Evolutionary conservation across 2,797 vertebrate genomes (phyloP).

Genomic region (Hyperoplus immaculatus): DNA sequence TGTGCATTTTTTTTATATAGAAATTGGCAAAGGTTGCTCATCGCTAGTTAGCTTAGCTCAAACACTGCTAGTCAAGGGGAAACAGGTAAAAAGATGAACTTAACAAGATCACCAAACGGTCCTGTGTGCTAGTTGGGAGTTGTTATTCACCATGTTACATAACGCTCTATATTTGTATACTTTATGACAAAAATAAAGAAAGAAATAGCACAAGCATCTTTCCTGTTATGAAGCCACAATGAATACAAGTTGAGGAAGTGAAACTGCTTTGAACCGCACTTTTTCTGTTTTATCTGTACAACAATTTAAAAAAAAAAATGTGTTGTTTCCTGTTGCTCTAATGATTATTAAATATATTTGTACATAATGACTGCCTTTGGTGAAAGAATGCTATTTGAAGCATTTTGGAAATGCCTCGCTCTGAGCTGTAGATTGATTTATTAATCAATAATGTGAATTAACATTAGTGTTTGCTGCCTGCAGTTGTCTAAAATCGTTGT

Average conservation of each 20-base stretch:
- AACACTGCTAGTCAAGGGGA: too few species aligned
- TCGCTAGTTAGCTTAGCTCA: too few species aligned
- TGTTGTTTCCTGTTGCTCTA: background rate
- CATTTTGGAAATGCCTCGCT: background rate
- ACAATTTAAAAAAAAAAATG: background rate
- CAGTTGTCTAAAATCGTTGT: background rate
- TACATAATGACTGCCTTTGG: background rate
- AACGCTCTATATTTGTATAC: too few species aligned
- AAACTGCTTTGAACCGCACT: conserved; percentile 17
- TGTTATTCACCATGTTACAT: too few species aligned
- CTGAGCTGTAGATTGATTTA: background rate
- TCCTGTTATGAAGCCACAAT: conserved; percentile 6
- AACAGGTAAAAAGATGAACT: too few species aligned
- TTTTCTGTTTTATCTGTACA: conserved; percentile 1
- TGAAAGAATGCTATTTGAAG: background rate
- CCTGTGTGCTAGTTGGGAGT: too few species aligned
- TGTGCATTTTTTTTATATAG: too few species aligned
- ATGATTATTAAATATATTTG: background rate
- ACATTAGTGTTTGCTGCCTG: background rate
- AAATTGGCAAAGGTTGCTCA: too few species aligned
- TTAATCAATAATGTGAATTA: background rate
- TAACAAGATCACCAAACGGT: background rate
- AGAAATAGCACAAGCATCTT: conserved; percentile 27
- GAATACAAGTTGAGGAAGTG: conserved; percentile 35
- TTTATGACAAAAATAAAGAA: background rate